phyloP scores from a whole-genome alignment of 2,113 vertebrate species.

The Clupea harengus region DNA sequence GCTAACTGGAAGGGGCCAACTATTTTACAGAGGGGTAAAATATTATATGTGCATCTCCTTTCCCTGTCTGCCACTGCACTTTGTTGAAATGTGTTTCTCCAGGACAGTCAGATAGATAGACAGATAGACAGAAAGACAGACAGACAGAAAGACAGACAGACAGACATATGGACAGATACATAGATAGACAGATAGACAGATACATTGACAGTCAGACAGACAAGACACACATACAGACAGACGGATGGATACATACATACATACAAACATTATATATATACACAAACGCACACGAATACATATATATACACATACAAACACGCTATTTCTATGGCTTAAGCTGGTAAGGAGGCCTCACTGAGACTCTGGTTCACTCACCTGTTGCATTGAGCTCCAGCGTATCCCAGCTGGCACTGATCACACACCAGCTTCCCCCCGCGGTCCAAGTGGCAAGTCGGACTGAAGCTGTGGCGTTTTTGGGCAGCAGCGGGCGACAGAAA shows the following conservation, averaged over 20 bases:
- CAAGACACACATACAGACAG: neutral
- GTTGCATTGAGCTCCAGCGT: slow-evolving; percentile 83
- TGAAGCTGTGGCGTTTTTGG: slow-evolving; percentile 80
- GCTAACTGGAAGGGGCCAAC: neutral
- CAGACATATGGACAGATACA: neutral
- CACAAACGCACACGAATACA: neutral
- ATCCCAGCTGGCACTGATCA: slow-evolving; percentile 80
- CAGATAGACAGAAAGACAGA: neutral
- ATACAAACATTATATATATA: neutral
- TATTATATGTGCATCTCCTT: too few relatives aligned
- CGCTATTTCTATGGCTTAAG: neutral
- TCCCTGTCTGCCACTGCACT: too few relatives aligned
- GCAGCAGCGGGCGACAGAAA: slow-evolving; percentile 48
- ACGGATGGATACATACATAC: neutral
- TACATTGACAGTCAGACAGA: neutral
- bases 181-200: neutral
- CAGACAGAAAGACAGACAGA: neutral
- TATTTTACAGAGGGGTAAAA: neutral
- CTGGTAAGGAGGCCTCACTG: neutral
- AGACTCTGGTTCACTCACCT: slow-evolving; percentile 76
- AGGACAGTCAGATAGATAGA: neutral
- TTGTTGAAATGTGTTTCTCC: too few relatives aligned
- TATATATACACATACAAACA: neutral
- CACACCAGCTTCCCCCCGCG: slow-evolving; percentile 78
- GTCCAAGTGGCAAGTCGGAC: slow-evolving; percentile 87